A percentile compares a stretch with the other conserved stretches of the same genome.
Evolutionary conservation across 2,113 vertebrate genomes (phyloP).

Genomic region (Cryptomyrus ogoouensis): DNA sequence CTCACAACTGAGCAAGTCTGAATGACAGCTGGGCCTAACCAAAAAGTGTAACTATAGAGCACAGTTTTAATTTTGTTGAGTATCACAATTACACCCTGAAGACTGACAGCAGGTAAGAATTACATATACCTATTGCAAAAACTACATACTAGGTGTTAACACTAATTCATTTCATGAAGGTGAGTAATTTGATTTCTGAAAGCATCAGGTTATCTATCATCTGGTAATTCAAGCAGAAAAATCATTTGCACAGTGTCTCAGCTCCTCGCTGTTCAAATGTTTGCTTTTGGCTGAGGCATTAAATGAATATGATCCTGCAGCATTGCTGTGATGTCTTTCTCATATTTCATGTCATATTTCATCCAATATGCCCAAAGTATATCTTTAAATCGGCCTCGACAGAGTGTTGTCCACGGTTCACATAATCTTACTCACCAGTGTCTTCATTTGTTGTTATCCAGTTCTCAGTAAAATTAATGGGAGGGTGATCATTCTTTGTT

Average conservation of each 20-base stretch:
- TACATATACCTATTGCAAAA: constrained; percentile 3
- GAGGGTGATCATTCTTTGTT: background rate
- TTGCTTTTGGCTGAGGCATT: background rate
- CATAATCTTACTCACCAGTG: background rate
- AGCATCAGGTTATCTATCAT: background rate
- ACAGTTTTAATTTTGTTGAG: constrained; percentile 19
- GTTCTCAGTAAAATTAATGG: background rate
- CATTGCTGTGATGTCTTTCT: background rate
- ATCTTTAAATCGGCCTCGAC: background rate
- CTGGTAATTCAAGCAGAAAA: constrained; percentile 12
- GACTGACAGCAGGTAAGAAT: background rate
- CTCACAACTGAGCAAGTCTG: constrained; percentile 26
- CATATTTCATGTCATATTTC: background rate
- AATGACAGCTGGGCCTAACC: constrained; percentile 19
- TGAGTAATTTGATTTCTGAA: constrained; percentile 16
- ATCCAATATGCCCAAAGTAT: background rate
- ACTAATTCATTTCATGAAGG: constrained; percentile 16
- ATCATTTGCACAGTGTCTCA: background rate
- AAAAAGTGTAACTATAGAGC: constrained; percentile 3
- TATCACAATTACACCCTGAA: constrained; percentile 15
- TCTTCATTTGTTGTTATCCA: background rate
- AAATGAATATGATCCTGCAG: background rate
- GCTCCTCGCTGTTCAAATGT: background rate
- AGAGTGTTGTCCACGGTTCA: background rate
- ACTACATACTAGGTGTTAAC: background rate